Base-by-base conservation (phyloP, 2,888 invertebrate genomes). In the Opisthograptis luteolata region DNA sequence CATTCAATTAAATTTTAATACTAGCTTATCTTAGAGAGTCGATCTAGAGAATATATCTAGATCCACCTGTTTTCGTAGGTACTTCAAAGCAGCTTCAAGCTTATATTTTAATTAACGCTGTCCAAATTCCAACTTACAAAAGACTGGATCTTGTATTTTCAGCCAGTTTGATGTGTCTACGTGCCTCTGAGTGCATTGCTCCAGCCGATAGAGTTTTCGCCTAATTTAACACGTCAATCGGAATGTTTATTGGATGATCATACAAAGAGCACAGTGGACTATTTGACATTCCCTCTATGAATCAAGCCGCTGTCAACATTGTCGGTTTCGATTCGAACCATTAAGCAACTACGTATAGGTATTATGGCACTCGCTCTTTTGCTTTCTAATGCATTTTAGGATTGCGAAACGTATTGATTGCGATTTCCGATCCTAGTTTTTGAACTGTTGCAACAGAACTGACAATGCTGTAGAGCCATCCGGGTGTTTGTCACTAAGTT, bases 221-320 rank as follows among this genome's bases (percentile, higher is more conserved):
- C 57, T 58, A 63, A 60, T 64, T 63, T 48, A 63, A 59, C 64
- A 63, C 51, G 53, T 64, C 63, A 63, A 59, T 60, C 43, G 46
- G 31, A 50, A 36, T 49, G 64, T 60, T 49, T 49, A 48, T 25
- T 56, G 60, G 54, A 52, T 51, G 53, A 55, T 55, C 54, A 40
- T 56, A 58, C 55, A 58, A 55, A 58, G 53, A 51, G 40, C 53
- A 52, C 57, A 47, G 52, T 59, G 48, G 41, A 50, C 58, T 60
- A 58, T 64, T 50, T 59, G 62, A 64, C 59, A 52, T 44, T 51
- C 36, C 34, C 45, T 49, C 59, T 46, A 62, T 65, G 59, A 59
- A 65, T 64, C 65, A 59, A 45, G 47, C 51, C 36, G 31, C 36
- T 60, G 60, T 54, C 60, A 55, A 30, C 59, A 43, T 42, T 56